Evolutionary conservation across 2,888 invertebrate genomes (phyloP), one percentile per base, ranked within the genome.

Genomic region (Eumerus sabulonum): DNA sequence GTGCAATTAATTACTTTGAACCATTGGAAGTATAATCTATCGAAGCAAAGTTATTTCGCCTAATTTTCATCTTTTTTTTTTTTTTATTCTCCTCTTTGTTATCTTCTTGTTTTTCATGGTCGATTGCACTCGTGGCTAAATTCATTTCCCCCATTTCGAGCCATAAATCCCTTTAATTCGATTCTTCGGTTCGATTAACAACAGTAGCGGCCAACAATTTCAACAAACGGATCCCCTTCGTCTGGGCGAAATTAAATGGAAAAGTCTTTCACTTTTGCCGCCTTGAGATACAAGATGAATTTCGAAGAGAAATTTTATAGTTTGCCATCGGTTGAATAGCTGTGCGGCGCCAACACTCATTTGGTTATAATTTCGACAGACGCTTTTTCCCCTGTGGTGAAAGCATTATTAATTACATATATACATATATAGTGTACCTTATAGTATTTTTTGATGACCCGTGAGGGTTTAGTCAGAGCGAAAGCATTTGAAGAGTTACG

Each of bases 141-240:
- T 67, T 57, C 42, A 50, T 67, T 50, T 57, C 42, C 56, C 16
- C 35, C 19, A 38, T 36, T 66, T 13, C 13, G 27, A 42, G 42
- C 67, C 13, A 67, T 57, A 67, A 57, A 67, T 67, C 47, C 35
- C 42, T 48, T 57, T 67, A 56, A 67, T 67, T 66, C 57, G 66
- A 13, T 13, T 40, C 7, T 67, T 66, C 57, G 66, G 16, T 13
- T 40, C 7, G 19, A 54, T 54, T 18, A 54, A 54, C 1, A n/a
- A 42, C 62, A 50, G 50, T 13, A 18, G 13, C 13, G 27, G 50
- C 48, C 50, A 47, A 14, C 42, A 19, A 51, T 50, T 9, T 48
- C n/a, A 38, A 27, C 7, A 27, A 27, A 27, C 7, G 27, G 27
- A 2, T 27, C 27, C 27, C 27, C n/a, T n/a, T n/a, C n/a, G n/a